phyloP scores from a whole-genome alignment of 2,888 invertebrate species.

The Ophion costatus region DNA sequence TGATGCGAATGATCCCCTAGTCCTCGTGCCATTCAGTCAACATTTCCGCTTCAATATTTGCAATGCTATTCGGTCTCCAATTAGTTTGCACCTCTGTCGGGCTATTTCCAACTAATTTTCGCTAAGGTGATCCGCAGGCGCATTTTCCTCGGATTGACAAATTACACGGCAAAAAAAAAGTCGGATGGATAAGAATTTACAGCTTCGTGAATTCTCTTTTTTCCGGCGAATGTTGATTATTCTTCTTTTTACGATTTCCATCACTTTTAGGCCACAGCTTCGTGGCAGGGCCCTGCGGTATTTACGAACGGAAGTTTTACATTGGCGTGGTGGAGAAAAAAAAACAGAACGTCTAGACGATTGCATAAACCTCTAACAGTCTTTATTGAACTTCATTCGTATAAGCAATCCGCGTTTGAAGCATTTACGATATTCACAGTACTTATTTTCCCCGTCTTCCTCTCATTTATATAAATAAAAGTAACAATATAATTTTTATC shows the following conservation, averaged over 20 bases:
- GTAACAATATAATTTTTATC: slow-evolving; percentile 79
- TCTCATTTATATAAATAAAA: slow-evolving; percentile 78
- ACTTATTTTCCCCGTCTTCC: slow-evolving; percentile 71
- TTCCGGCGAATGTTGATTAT: too few relatives aligned
- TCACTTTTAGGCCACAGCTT: too few relatives aligned
- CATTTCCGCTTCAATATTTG: not conserved
- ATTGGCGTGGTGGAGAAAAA: not conserved
- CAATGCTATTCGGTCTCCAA: too few relatives aligned
- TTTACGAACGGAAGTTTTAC: not conserved
- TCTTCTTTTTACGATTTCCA: too few relatives aligned
- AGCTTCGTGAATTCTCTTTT: too few relatives aligned
- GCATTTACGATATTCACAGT: slow-evolving; percentile 71
- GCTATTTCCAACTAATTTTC: not conserved
- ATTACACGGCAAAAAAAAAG: too few relatives aligned
- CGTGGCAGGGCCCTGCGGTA: not conserved
- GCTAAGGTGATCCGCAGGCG: not conserved
- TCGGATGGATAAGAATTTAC: too few relatives aligned
- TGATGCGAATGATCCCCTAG: not conserved
- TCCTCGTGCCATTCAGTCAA: not conserved
- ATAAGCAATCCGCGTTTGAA: slow-evolving; percentile 71
- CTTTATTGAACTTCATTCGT: slow-evolving; percentile 81
- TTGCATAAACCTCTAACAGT: slow-evolving; percentile 81
- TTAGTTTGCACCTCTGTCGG: not conserved
- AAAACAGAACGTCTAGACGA: slow-evolving; percentile 32
- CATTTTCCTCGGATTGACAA: not conserved